Conservation (phyloP, 2,113 vertebrate species). For the Panthera uncia region DNA sequence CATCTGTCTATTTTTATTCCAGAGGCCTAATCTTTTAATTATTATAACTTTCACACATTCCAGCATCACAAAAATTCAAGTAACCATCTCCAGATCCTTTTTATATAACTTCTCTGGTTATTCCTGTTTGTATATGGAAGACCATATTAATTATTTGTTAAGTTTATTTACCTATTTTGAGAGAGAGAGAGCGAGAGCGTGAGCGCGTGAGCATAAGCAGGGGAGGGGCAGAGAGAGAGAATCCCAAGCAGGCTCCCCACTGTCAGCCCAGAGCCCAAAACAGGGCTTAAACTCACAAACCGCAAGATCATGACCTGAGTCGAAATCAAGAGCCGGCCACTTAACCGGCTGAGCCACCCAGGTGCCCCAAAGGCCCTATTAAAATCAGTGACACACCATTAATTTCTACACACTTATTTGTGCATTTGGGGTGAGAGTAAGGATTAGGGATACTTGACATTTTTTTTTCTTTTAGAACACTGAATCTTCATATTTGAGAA, state of each 20-base stretch:
- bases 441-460: not conserved
- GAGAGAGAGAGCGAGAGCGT: too few relatives aligned
- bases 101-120: not conserved
- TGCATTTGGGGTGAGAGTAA: not conserved
- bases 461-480: not conserved
- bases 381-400: not conserved
- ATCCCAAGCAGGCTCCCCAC: too few relatives aligned
- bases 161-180: too few relatives aligned
- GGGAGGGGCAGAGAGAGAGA: too few relatives aligned
- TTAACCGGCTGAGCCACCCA: too few relatives aligned
- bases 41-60: constrained; percentile 23
- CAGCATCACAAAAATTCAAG: not conserved
- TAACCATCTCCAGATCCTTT: not conserved
- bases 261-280: too few relatives aligned
- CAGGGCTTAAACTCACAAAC: too few relatives aligned
- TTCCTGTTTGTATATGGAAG: not conserved
- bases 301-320: too few relatives aligned
- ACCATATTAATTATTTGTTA: not conserved
- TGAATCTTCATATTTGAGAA: not conserved
- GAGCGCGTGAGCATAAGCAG: too few relatives aligned
- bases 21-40: constrained; percentile 2
- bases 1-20: constrained; percentile 48
- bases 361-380: not conserved
- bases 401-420: not conserved
- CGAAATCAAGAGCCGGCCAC: too few relatives aligned